Evolutionary conservation across 1,140 invertebrate species (phyloP).

Genomic region (Ips typographus): DNA sequence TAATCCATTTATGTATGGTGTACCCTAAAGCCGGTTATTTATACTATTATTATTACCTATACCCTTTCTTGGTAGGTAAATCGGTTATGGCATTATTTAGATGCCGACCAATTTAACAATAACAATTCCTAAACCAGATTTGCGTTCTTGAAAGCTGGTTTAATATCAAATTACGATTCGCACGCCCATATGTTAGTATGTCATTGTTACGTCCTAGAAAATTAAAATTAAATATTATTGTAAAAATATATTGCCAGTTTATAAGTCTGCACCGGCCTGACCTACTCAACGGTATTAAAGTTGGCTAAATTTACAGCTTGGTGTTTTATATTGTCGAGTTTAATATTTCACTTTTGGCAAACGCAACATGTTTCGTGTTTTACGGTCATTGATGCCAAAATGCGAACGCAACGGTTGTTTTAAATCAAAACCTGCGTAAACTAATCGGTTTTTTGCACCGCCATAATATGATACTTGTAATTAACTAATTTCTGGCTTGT

Average conservation of each 20-base stretch:
- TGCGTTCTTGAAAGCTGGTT: neutral
- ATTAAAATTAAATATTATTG: slow-evolving; percentile 28
- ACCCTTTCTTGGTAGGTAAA: too few relatives aligned
- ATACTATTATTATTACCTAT: too few relatives aligned
- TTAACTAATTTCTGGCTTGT: too few relatives aligned
- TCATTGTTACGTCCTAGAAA: slow-evolving; percentile 31
- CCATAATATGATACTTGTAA: too few relatives aligned
- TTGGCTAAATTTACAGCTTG: slow-evolving; percentile 18
- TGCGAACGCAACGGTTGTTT: too few relatives aligned
- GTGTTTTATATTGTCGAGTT: slow-evolving; percentile 10
- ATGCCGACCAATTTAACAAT: neutral
- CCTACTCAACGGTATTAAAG: slow-evolving; percentile 31
- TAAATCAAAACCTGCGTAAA: too few relatives aligned
- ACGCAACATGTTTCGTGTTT: neutral
- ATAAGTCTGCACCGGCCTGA: slow-evolving; percentile 18
- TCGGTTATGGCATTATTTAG: too few relatives aligned
- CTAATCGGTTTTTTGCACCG: too few relatives aligned
- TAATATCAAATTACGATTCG: slow-evolving; percentile 18
- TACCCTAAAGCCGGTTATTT: too few relatives aligned
- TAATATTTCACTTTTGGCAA: slow-evolving; percentile 6
- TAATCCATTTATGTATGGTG: too few relatives aligned
- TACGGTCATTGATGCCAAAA: neutral
- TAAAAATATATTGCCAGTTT: slow-evolving; percentile 19
- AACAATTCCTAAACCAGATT: neutral
- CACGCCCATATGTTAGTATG: slow-evolving; percentile 24